Conservation (phyloP, 1,140 invertebrate genomes). For the Zaprionus vittiger region DNA sequence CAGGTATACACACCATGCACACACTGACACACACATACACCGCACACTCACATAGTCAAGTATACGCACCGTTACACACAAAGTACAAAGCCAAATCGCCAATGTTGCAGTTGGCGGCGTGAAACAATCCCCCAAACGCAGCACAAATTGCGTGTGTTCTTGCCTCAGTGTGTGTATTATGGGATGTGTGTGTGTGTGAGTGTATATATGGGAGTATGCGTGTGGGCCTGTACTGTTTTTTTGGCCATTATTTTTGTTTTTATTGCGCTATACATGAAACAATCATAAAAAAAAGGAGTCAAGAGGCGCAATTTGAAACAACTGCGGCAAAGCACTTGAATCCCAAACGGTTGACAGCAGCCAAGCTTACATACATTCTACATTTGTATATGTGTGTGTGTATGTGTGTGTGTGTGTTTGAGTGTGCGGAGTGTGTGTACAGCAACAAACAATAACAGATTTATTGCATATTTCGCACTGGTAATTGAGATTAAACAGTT, state of each 20-base stretch:
- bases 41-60: constrained; percentile 19
- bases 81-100: constrained; percentile 55
- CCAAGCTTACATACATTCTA: neutral
- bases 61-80: constrained; percentile 19
- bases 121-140: constrained; percentile 62
- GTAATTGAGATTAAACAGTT: constrained; percentile 82
- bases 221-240: constrained; percentile 31
- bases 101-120: constrained; percentile 44
- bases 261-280: constrained; percentile 76
- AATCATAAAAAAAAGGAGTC: constrained; percentile 62
- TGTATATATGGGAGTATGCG: neutral
- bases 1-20: neutral
- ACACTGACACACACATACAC: constrained; percentile 36
- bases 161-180: constrained; percentile 3
- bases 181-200: neutral
- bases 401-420: constrained; percentile 5
- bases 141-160: constrained; percentile 74
- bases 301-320: constrained; percentile 70
- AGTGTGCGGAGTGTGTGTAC: constrained; percentile 25
- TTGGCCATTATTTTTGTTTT: constrained; percentile 78
- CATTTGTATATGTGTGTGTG: neutral
- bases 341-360: constrained; percentile 64
- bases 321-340: constrained; percentile 72
- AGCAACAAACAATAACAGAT: constrained; percentile 77
- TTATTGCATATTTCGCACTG: constrained; percentile 79